Evolutionary conservation across 2,113 vertebrate genomes (phyloP).

Genomic region (Maccullochella peelii): DNA sequence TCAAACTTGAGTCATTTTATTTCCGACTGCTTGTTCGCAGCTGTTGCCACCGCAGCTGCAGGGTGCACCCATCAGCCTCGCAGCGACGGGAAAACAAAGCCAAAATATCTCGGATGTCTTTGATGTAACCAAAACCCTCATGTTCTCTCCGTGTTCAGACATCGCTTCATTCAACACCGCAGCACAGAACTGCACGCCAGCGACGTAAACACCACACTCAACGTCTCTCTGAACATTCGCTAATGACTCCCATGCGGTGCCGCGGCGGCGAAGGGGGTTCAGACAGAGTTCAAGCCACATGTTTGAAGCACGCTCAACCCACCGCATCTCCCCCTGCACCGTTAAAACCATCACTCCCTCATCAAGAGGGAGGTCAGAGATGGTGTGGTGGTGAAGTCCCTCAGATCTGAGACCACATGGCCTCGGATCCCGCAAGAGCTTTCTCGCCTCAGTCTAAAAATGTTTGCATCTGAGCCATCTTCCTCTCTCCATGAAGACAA

Average conservation of each 20-base stretch:
- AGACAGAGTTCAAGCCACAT: constrained; percentile 62
- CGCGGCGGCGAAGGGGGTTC: constrained; percentile 44
- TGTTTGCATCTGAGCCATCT: background rate
- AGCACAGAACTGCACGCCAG: constrained; percentile 5
- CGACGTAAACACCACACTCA: constrained; percentile 39
- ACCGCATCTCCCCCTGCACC: background rate
- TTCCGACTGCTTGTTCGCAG: constrained; percentile 17
- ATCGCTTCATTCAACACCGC: constrained; percentile 18
- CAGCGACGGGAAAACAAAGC: constrained; percentile 9
- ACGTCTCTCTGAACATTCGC: background rate
- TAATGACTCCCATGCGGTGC: constrained; percentile 63
- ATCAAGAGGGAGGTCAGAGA: constrained; percentile 5
- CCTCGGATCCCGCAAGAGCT: background rate
- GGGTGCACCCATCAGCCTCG: background rate
- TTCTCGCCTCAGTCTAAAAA: background rate
- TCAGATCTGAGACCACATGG: background rate
- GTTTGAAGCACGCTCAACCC: constrained; percentile 31
- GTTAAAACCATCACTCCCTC: constrained; percentile 31
- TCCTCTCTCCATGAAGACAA: background rate
- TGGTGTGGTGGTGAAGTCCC: background rate
- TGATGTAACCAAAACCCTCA: constrained; percentile 42
- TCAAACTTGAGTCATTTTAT: background rate
- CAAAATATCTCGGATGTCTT: background rate
- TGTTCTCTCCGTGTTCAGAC: constrained; percentile 49
- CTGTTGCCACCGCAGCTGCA: constrained; percentile 17